Evolutionary conservation across 2,113 vertebrate genomes (phyloP).

Genomic region (Cyanoramphus novaezelandiae): DNA sequence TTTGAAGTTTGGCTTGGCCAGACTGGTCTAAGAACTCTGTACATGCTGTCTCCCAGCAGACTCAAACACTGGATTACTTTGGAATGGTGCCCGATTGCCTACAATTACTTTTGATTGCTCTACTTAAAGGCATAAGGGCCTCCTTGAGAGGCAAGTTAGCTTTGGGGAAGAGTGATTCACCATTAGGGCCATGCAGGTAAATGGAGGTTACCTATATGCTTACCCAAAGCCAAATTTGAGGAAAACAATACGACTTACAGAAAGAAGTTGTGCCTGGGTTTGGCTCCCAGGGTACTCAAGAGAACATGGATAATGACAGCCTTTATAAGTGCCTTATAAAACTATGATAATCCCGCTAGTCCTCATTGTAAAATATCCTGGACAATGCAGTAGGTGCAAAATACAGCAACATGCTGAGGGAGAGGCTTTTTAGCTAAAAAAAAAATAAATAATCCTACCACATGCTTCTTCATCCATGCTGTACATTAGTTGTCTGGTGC

Average conservation of each 20-base stretch:
- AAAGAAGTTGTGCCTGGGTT: neutral
- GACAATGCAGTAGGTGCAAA: neutral
- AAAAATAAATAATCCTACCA: neutral
- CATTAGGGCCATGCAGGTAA: neutral
- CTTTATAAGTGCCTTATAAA: neutral
- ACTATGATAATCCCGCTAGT: neutral
- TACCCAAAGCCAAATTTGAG: neutral
- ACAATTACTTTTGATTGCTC: slow-evolving; percentile 26
- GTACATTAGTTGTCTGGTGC: neutral
- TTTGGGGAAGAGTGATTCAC: neutral
- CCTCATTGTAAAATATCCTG: neutral
- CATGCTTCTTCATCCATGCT: neutral
- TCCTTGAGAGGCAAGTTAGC: neutral
- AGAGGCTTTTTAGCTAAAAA: neutral
- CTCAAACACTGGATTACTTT: slow-evolving; percentile 13
- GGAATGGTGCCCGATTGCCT: neutral
- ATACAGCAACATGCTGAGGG: neutral
- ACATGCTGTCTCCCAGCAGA: neutral
- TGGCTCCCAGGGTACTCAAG: neutral
- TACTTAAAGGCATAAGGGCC: neutral
- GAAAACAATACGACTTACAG: neutral
- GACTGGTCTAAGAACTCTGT: neutral
- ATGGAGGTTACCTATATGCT: neutral
- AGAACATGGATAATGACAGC: neutral
- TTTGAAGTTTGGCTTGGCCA: slow-evolving; percentile 29